Evolutionary conservation across 2,797 vertebrate species (phyloP).

Genomic region (Notolepis coatsorum): DNA sequence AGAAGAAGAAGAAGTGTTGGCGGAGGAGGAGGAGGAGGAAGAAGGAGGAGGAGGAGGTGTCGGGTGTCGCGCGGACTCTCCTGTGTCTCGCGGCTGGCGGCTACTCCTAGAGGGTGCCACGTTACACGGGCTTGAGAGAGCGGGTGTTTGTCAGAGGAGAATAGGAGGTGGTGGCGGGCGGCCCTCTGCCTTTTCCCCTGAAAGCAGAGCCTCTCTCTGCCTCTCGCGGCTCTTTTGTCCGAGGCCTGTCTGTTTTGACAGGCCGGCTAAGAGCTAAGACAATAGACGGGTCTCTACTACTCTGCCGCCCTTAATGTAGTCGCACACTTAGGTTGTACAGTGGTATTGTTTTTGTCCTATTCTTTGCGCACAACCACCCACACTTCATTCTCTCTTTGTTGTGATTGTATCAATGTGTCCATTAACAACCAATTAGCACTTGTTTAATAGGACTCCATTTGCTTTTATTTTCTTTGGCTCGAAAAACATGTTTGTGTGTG

Average conservation of each 20-base stretch:
- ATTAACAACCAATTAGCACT: conserved; percentile 52
- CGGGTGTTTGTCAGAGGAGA: conserved; percentile 34
- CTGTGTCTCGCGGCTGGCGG: conserved; percentile 15
- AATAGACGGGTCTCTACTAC: conserved; percentile 31
- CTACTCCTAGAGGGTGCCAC: conserved; percentile 8
- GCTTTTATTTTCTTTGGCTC: conserved; percentile 43
- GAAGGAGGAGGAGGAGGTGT: no score
- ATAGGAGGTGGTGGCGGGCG: conserved; percentile 35
- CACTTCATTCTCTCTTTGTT: conserved; percentile 11
- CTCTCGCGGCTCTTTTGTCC: conserved; percentile 49
- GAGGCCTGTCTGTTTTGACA: conserved; percentile 67
- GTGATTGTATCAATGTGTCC: conserved; percentile 47
- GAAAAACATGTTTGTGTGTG: conserved; percentile 28
- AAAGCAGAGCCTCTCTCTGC: conserved; percentile 23
- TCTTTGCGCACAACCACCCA: conserved; percentile 45
- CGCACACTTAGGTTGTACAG: conserved; percentile 5
- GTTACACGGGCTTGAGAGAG: conserved; percentile 38
- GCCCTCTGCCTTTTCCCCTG: no score
- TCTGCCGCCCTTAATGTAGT: conserved; percentile 11
- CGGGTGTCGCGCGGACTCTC: no score
- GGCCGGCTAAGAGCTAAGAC: conserved; percentile 49
- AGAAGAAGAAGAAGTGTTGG: no score
- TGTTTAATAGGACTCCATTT: conserved; percentile 44
- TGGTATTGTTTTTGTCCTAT: conserved; percentile 30
- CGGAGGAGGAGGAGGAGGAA: conserved; percentile 3